These are phyloP conservation scores for Cavia porcellus DNA, from an alignment of 2,113 vertebrate genomes.

Conservation along the genomic window DNA sequence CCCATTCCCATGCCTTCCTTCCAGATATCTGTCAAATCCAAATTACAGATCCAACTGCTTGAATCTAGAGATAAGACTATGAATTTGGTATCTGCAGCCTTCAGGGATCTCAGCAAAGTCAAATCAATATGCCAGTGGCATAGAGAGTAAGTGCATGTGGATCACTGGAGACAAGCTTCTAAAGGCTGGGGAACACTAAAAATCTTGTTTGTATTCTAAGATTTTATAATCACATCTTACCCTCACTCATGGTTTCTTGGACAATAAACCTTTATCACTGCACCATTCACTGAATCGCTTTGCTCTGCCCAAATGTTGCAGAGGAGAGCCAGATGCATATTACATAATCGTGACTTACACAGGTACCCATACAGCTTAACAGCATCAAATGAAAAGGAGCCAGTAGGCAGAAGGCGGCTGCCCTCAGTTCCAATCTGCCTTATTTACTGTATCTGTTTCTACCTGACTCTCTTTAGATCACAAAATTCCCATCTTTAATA, in stretches of 20 bases:
- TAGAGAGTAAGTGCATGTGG: rapidly evolving
- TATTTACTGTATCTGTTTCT: not conserved
- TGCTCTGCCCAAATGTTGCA: constrained; percentile 12
- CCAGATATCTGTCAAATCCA: not conserved
- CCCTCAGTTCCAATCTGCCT: not conserved
- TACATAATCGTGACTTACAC: not conserved
- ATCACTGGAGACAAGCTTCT: not conserved
- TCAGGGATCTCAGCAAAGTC: not conserved
- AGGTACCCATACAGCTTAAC: not conserved
- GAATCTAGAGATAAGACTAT: not conserved
- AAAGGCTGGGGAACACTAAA: not conserved
- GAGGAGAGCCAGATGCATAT: not conserved
- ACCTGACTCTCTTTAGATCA: constrained; percentile 66
- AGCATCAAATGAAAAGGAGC: not conserved
- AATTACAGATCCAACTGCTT: not conserved
- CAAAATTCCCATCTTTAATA: constrained; percentile 56
- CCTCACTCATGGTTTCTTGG: not conserved
- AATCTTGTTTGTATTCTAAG: not conserved
- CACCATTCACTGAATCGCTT: not conserved
- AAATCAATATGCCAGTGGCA: not conserved
- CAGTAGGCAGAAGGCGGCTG: not conserved
- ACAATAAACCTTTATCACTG: not conserved
- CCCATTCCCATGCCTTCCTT: not conserved
- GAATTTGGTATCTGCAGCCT: not conserved
- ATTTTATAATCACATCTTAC: not conserved